Percentiles rank a stretch among this genome's conserved stretches.
Evolutionary conservation across 1,140 invertebrate genomes (phyloP).

Genomic region (Daktulosphaira vitifoliae): DNA sequence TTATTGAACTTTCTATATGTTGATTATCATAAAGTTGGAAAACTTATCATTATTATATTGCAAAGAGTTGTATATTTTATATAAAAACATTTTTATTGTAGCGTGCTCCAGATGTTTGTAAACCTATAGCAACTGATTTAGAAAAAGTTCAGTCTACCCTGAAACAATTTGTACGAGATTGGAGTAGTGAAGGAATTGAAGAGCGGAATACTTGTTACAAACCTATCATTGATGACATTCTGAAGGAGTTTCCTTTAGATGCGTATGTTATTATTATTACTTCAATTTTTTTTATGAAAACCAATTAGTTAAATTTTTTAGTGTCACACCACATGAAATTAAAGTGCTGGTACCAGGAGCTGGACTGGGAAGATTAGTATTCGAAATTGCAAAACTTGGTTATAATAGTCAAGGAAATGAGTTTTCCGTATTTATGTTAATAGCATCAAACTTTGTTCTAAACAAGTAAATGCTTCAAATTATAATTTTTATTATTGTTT

Average conservation of each 20-base stretch:
- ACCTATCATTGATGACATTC: constrained; percentile 80
- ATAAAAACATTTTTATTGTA: constrained; percentile 9
- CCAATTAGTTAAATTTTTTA: neutral
- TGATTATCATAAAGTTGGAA: too few relatives aligned
- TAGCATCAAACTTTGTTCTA: constrained; percentile 90
- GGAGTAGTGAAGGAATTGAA: constrained; percentile 71
- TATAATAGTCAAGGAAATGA: constrained; percentile 95
- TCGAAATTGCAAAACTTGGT: constrained; percentile 81
- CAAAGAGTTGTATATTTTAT: constrained; percentile 20
- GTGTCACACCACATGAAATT: constrained; percentile 43
- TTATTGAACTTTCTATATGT: too few relatives aligned
- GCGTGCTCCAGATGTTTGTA: constrained; percentile 38
- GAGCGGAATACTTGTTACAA: constrained; percentile 84
- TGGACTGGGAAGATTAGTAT: constrained; percentile 84
- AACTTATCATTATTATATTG: too few relatives aligned
- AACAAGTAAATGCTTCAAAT: constrained; percentile 60
- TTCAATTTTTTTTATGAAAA: neutral
- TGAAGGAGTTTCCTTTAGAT: constrained; percentile 59
- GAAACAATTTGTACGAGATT: constrained; percentile 92
- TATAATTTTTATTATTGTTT: neutral
- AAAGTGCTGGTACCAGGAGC: constrained; percentile 88
- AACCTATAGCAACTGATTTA: constrained; percentile 49
- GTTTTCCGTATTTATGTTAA: constrained; percentile 94
- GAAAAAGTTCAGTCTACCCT: constrained; percentile 86
- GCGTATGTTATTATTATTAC: constrained; percentile 39